These are phyloP conservation scores for Azorinus chamasolen DNA, from an alignment of 2,888 invertebrate species.

Conservation along the genomic window DNA sequence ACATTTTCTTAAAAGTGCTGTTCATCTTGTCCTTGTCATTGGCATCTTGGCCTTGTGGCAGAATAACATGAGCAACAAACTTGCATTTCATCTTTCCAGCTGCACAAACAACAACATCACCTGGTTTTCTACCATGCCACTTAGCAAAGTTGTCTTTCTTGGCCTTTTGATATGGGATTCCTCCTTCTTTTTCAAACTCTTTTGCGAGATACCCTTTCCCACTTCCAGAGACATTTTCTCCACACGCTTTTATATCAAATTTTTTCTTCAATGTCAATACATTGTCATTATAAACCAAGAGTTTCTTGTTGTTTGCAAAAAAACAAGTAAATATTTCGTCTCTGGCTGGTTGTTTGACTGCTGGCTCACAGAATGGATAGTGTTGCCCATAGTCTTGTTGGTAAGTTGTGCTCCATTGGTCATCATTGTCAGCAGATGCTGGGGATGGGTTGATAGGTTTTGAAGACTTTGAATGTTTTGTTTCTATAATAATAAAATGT, in stretches of 20 bases:
- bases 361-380: too few species aligned
- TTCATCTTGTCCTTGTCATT: constrained; percentile 6
- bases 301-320: too few species aligned
- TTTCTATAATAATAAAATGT: too few species aligned
- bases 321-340: too few species aligned
- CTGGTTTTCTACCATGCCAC: constrained; percentile 10
- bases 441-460: too few species aligned
- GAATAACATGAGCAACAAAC: constrained; percentile 9
- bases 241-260: constrained; percentile 36
- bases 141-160: constrained; percentile 8
- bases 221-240: constrained; percentile 20
- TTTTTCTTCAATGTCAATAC: background rate
- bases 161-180: background rate
- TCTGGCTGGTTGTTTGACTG: too few species aligned
- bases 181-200: constrained; percentile 10
- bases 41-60: background rate
- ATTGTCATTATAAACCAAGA: background rate
- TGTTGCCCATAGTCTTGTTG: too few species aligned
- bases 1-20: constrained; percentile 4
- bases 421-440: too few species aligned
- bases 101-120: constrained; percentile 22
- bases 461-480: too few species aligned
- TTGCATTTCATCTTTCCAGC: background rate
- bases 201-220: constrained; percentile 13
- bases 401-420: too few species aligned